Base-by-base conservation (phyloP, 2,888 invertebrate genomes). In the Ceraclea dissimilis region DNA sequence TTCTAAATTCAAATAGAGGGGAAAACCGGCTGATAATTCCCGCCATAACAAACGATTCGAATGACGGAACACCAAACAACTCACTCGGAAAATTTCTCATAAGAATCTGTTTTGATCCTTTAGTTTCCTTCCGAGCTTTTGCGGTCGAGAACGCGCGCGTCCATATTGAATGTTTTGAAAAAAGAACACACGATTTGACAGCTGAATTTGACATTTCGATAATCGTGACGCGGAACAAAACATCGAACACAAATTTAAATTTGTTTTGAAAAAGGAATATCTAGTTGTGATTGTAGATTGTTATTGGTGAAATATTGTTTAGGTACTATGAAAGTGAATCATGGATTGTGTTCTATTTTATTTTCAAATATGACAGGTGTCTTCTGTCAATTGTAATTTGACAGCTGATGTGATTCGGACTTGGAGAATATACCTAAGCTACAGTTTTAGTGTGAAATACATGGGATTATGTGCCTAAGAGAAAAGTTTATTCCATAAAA, bases 111-210 rank as follows among this genome's bases (percentile, higher is more conserved):
- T 49, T 33, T 13, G 16, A 44, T 49, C 52, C 47, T 55, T 57
- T 57, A 60, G 60, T 60, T 57, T 57, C 57, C 57, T 57, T 39
- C 60, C 52, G 54, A 57, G 60, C 57, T 48, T 51, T 51, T 51
- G 54, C 54, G 44, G 39, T 53, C 57, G 59, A 59, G 56, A 59
- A 50, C 51, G 59, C 53, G 49, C 49, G 56, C 44, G 17, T 34
- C 26, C 31, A 33, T 49, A 43, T 18, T 43, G 39, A 31, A 49
- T 52, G 50, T 44, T 39, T 57, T 49, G 44, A 26, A 26, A 26
- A 26, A n/a, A n/a, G 10, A 26, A 26, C 26, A 26, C 26, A 26
- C 47, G 19, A 6, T 47, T 47, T 47, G 47, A 47, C 47, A 47
- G 47, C 17, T 47, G 10, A 2, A 26, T 26, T 26, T 26, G 26